phyloP scores from a whole-genome alignment of 1,140 invertebrate species.

The Xylocopa sonorina region DNA sequence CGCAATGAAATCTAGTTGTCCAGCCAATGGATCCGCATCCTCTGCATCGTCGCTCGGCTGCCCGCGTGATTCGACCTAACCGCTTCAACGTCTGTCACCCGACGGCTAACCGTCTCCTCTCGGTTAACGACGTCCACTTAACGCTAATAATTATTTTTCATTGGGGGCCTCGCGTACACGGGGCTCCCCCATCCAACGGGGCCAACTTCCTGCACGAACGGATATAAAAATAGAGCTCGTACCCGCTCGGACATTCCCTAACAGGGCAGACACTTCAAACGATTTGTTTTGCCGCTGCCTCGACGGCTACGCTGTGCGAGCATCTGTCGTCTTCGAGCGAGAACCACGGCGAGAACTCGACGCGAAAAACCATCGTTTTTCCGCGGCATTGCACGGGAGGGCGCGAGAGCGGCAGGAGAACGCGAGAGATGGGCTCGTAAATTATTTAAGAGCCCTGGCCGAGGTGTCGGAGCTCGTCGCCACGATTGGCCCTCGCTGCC shows the following conservation, averaged over 20 bases:
- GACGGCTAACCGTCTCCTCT: constrained; percentile 67
- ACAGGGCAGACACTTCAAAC: constrained; percentile 56
- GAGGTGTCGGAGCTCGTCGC: constrained; percentile 59
- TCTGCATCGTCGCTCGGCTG: constrained; percentile 67
- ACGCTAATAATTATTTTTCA: constrained; percentile 82
- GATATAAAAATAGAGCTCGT: constrained; percentile 82
- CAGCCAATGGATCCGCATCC: constrained; percentile 81
- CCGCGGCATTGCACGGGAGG: neutral
- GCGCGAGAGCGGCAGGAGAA: neutral
- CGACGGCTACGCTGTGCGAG: no score
- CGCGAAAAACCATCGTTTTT: no score
- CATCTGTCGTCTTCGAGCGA: no score
- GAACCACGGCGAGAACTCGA: no score
- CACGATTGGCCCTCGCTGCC: constrained; percentile 62
- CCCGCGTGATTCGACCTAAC: constrained; percentile 77
- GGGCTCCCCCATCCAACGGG: constrained; percentile 72
- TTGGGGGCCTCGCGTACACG: constrained; percentile 75
- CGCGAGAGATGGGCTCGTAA: constrained; percentile 71
- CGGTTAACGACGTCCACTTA: constrained; percentile 80
- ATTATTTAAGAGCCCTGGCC: constrained; percentile 77
- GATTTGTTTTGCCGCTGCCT: constrained; percentile 45
- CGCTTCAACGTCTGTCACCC: constrained; percentile 77
- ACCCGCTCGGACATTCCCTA: constrained; percentile 59
- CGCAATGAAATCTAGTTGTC: constrained; percentile 81
- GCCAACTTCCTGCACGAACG: constrained; percentile 81